Base-by-base conservation (phyloP, 2,888 invertebrate species). In the Lathronympha strigana region DNA sequence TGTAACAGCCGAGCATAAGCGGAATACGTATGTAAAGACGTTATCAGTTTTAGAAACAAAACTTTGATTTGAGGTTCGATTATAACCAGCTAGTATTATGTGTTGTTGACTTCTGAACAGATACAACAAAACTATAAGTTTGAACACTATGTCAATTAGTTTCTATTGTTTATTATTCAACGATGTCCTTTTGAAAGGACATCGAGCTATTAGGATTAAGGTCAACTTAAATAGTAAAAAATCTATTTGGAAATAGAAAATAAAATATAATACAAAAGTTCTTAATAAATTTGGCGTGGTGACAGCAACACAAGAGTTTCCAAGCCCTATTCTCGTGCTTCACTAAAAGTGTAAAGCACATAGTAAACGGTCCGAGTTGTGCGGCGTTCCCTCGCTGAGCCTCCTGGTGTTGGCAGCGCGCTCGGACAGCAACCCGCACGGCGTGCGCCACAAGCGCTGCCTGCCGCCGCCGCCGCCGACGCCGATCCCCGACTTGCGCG, bases 401-500 rank as follows among this genome's bases (percentile, higher is more conserved):
- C 19, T 21, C 25, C 19, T 40, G 93, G 91, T 88, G 36, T 93
- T 77, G 74, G 77, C 83, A 81, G 84, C 73, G 93, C 88, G 93
- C 93, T 86, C 93, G 93, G 86, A 85, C 77, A 93, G 95, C 93
- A 97, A 97, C 95, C 94, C 93, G 93, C 95, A 96, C 92, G 97
- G 97, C 91, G 97, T 97, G 93, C 94, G 95, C 84, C 96, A 96
- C 94, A 94, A 94, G 93, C 95, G 90, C 78, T 94, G 96, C 90
- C 95, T 97, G 92, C 95, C 97, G 90, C 95, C 96, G 93, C 95
- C 96, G 90, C 93, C 94, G 89, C 95, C 96, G 87, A 93, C 93
- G 87, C 95, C 96, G 89, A 97, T 97, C 88, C 97, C 97, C 86
- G 96, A 97, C 93, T 95, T 97, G 91, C 95, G 97, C 89, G 94